These are phyloP conservation scores for Motacilla alba DNA, from an alignment of 2,113 vertebrate species.

Conservation along the genomic window DNA sequence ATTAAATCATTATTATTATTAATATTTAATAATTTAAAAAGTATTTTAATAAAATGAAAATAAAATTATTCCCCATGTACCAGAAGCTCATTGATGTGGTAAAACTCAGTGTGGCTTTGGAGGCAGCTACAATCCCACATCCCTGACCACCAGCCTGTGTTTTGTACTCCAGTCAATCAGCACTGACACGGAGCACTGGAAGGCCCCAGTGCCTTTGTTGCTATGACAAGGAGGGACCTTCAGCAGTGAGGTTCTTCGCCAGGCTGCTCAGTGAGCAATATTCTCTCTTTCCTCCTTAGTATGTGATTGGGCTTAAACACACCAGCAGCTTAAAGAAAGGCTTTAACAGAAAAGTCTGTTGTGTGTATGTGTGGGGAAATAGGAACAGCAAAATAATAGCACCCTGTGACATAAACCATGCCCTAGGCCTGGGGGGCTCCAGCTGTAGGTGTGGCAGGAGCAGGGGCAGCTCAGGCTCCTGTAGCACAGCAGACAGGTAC, in stretches of 20 bases:
- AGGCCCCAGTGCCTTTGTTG: fast-evolving
- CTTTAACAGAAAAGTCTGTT: fast-evolving
- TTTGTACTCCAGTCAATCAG: background rate
- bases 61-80: background rate
- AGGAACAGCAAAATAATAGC: background rate
- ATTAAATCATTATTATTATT: too few relatives aligned
- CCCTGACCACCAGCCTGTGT: background rate
- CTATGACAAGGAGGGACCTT: background rate
- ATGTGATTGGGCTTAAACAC: background rate
- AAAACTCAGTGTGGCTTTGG: background rate
- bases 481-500: background rate
- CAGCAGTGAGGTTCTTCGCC: background rate
- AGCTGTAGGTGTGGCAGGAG: too few relatives aligned
- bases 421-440: background rate
- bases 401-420: background rate
- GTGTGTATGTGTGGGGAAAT: background rate
- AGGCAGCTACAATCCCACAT: background rate
- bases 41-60: too few relatives aligned
- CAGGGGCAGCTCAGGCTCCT: background rate
- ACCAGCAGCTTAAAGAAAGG: background rate
- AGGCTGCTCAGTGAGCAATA: background rate
- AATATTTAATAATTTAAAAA: too few relatives aligned
- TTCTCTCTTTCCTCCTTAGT: background rate
- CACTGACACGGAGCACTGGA: fast-evolving
- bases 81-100: background rate